Evolutionary conservation across 1,140 invertebrate species (phyloP).

Genomic region (Hesperophylax magnus): DNA sequence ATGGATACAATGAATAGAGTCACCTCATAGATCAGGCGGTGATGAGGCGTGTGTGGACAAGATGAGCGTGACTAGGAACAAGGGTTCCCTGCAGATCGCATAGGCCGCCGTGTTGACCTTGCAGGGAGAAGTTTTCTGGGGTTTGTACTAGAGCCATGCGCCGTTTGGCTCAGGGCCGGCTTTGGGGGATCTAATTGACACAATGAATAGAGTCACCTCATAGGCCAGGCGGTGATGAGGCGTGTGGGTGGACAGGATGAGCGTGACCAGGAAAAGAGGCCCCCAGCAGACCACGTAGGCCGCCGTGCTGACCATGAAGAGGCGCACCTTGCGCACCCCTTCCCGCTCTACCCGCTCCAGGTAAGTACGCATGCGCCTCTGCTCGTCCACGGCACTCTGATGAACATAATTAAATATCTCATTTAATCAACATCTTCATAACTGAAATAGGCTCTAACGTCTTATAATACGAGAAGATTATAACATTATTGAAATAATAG

Average conservation of each 20-base stretch:
- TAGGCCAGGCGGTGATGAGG: constrained; percentile 80
- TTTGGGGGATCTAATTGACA: not conserved
- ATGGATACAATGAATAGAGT: constrained; percentile 42
- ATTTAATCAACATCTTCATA: not conserved
- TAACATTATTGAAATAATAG: too few relatives aligned
- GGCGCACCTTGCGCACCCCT: constrained; percentile 83
- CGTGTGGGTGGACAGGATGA: constrained; percentile 59
- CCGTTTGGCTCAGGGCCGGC: too few relatives aligned
- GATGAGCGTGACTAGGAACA: constrained; percentile 84
- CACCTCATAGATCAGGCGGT: constrained; percentile 80
- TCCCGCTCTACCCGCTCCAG: constrained; percentile 83
- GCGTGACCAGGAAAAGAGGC: constrained; percentile 87
- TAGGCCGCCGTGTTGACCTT: constrained; percentile 88
- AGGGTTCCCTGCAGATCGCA: constrained; percentile 89
- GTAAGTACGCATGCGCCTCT: constrained; percentile 83
- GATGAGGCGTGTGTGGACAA: constrained; percentile 69
- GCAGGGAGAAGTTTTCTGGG: too few relatives aligned
- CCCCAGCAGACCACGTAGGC: constrained; percentile 92
- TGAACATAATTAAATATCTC: not conserved
- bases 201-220: constrained; percentile 71
- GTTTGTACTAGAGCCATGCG: too few relatives aligned
- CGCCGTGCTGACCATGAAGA: constrained; percentile 88
- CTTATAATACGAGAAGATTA: too few relatives aligned
- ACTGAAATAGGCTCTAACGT: not conserved
- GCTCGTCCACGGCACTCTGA: constrained; percentile 77